phyloP scores from a whole-genome alignment of 23 tunicate species.

The Trididemnum miniatum region DNA sequence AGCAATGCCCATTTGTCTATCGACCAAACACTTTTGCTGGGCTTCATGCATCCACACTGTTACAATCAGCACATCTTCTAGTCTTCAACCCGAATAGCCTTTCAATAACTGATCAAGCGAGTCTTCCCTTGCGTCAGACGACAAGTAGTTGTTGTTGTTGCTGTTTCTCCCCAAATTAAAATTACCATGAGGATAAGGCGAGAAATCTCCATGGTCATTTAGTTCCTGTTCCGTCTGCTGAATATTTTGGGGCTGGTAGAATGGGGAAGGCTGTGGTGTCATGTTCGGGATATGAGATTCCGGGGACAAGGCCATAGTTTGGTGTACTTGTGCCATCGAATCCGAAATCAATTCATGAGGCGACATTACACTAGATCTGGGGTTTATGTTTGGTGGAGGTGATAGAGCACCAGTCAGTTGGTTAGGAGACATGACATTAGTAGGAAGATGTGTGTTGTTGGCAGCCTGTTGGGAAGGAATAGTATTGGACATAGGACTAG shows the following conservation, averaged over 20 bases:
- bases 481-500: neutral
- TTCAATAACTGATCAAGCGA: neutral
- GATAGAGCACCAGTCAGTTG: too few species aligned
- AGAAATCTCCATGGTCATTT: neutral
- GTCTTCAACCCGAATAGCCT: too few species aligned
- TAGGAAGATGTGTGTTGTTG: neutral
- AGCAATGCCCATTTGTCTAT: too few species aligned
- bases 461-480: neutral
- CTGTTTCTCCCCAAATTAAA: neutral
- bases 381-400: neutral
- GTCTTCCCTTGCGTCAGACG: neutral
- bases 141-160: neutral
- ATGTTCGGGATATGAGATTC: neutral
- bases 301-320: neutral
- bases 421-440: conserved; percentile 2
- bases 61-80: too few species aligned
- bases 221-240: too few species aligned
- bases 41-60: too few species aligned
- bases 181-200: neutral
- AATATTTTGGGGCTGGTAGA: neutral
- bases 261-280: neutral
- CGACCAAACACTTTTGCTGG: too few species aligned
- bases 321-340: neutral
- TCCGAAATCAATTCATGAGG: too few species aligned
- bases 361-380: neutral